A percentile compares a stretch with the other conserved stretches of the same genome.
Conservation (phyloP, 2,797 vertebrate genomes). For the Rallus crepitans region DNA sequence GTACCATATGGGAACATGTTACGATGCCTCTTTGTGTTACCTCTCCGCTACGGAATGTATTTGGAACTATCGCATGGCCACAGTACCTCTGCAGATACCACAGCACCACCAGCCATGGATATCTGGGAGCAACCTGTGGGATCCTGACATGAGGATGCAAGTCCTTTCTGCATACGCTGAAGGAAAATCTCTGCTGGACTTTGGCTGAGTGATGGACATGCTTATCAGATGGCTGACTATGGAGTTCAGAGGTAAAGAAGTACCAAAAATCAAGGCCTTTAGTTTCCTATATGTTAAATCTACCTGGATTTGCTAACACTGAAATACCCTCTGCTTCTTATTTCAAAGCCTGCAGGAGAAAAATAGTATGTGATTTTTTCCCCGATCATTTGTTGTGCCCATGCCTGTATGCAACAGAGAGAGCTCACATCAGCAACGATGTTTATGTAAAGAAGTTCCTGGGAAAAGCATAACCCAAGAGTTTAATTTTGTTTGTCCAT, state of each 20-base stretch:
- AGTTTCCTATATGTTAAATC: background rate
- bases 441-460: background rate
- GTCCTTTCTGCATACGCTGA: accelerated
- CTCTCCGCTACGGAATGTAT: background rate
- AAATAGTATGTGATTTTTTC: background rate
- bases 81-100: background rate
- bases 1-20: constrained; percentile 11
- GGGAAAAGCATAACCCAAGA: background rate
- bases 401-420: background rate
- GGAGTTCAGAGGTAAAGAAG: background rate
- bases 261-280: background rate
- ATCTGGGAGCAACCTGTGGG: background rate
- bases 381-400: background rate
- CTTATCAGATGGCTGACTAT: background rate
- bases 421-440: background rate
- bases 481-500: background rate
- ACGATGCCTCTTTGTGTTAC: background rate
- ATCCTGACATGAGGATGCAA: background rate
- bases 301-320: background rate
- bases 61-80: background rate
- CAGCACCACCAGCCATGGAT: background rate
- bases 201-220: background rate
- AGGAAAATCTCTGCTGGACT: background rate
- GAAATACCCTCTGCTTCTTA: background rate
- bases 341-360: background rate